Percentiles rank a stretch among this genome's conserved stretches.
Evolutionary conservation across 2,113 vertebrate genomes (phyloP).

Genomic region (human): DNA sequence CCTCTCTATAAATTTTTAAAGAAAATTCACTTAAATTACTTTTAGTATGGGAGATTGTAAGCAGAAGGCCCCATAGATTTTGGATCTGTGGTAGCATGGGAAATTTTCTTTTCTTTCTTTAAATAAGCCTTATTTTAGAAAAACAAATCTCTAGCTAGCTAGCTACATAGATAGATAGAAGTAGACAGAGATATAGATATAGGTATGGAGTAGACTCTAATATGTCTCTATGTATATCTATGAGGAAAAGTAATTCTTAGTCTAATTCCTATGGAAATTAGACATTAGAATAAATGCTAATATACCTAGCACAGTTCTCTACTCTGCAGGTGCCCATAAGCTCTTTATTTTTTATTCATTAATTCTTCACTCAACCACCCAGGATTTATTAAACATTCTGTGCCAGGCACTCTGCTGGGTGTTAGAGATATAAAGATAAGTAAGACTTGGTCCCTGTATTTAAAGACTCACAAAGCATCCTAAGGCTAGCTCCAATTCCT

Average conservation of each 20-base stretch:
- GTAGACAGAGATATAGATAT: not conserved
- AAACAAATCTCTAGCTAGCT: not conserved
- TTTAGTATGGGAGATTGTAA: not conserved
- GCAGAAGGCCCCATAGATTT: not conserved
- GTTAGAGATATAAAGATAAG: not conserved
- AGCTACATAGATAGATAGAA: not conserved
- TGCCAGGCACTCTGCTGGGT: not conserved
- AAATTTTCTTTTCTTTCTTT: not conserved
- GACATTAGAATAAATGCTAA: not conserved
- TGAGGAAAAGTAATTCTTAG: not conserved
- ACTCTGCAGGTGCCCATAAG: not conserved
- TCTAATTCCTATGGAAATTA: not conserved
- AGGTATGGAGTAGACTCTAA: not conserved
- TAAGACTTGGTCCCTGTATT: not conserved
- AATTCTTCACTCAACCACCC: conserved; percentile 5
- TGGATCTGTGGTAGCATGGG: not conserved
- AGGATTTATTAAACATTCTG: not conserved
- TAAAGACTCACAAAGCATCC: not conserved
- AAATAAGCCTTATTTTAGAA: conserved; percentile 14
- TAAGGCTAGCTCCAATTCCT: not conserved
- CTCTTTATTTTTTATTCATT: conserved; percentile 21
- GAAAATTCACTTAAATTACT: not conserved
- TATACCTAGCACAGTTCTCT: not conserved
- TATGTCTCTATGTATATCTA: not conserved
- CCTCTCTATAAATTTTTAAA: not conserved